Evolutionary conservation across 2,888 invertebrate species (phyloP), one percentile per base, ranked within the genome.

Genomic region (Papilio gigon): DNA sequence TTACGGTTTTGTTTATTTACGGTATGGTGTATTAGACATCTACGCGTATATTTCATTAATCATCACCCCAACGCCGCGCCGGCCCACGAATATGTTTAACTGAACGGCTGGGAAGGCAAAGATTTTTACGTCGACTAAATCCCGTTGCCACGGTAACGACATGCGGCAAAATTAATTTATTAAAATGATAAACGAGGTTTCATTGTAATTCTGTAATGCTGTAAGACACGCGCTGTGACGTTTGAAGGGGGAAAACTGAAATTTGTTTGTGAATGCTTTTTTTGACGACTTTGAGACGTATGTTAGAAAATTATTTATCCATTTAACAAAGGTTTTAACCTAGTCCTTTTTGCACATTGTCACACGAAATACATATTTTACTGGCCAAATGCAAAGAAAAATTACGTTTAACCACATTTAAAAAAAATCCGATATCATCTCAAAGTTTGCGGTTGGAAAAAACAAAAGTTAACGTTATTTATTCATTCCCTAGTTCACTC

Each of bases 31-130:
- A 77, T 73, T 74, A 77, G 77, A 78, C 77, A 78, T 76, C 79
- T 79, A 78, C 78, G 84, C 50, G 78, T 79, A 80, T 77, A 84
- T 75, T 87, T 84, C 89, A 90, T 91, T 88, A 89, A 90, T 91
- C 90, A 91, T 86, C 83, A 77, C 83, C 85, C 78, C 84, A 87
- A 87, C 82, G 83, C 84, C 80, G 75, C 77, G 80, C 83, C 84
- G 78, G 80, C 83, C 84, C 81, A 87, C 85, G 85, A 87, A 89
- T 87, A 87, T 88, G 86, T 86, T 87, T 84, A 84, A 84, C 79
- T 83, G 79, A 84, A 83, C 78, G 78, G 81, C 78, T 79, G 78
- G 81, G 82, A 86, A 87, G 83, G 83, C 83, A 84, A 77, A 78
- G 76, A 82, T 83, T 86, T 85, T 84, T 78, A 81, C 82, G 78